Evolutionary conservation across 2,888 invertebrate species (phyloP).

Genomic region (Agonopterix arenella): DNA sequence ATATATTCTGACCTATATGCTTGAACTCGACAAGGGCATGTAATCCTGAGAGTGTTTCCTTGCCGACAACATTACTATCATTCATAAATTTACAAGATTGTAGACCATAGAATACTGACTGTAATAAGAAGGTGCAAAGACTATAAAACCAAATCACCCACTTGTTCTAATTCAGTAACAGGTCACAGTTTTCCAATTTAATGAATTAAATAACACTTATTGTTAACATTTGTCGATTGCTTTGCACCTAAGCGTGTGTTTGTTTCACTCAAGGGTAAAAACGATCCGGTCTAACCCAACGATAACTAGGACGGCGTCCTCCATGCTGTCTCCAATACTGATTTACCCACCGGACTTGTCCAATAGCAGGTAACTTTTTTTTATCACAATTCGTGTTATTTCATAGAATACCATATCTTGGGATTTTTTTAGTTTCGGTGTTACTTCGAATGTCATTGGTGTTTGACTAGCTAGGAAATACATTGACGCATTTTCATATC

Average conservation of each 20-base stretch:
- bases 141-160: not conserved
- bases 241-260: slow-evolving; percentile 68
- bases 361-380: slow-evolving; percentile 59
- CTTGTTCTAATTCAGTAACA: not conserved
- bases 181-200: no score
- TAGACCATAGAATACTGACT: no score
- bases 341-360: slow-evolving; percentile 73
- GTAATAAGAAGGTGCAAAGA: no score
- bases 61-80: no score
- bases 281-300: slow-evolving; percentile 75
- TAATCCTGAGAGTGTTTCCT: no score
- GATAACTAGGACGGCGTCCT: slow-evolving; percentile 73
- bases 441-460: no score
- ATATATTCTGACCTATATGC: no score
- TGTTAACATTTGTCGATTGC: slow-evolving; percentile 45
- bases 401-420: slow-evolving; percentile 29
- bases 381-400: slow-evolving; percentile 11
- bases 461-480: no score
- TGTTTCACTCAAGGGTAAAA: slow-evolving; percentile 69
- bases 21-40: no score
- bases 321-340: slow-evolving; percentile 76
- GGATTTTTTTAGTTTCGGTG: no score
- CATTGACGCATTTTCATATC: no score
- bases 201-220: not conserved
- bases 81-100: no score